These are phyloP conservation scores for Petroica traversi DNA, from an alignment of 2,113 vertebrate genomes.

Conservation along the genomic window DNA sequence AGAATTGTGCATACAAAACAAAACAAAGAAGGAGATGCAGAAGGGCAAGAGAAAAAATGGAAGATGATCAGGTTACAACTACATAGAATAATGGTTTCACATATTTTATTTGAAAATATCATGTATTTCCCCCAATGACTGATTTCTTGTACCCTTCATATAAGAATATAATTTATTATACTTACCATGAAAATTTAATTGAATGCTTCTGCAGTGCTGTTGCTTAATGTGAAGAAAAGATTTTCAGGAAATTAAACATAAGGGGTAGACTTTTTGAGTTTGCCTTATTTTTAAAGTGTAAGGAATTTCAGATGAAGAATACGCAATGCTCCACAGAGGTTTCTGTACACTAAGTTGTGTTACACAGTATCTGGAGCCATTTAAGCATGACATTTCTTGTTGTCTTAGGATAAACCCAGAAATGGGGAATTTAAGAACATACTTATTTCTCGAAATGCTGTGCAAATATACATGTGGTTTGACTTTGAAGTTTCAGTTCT, in stretches of 20 bases:
- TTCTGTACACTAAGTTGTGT: neutral
- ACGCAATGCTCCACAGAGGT: neutral
- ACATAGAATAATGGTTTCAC: neutral
- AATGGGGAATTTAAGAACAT: neutral
- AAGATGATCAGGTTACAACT: neutral
- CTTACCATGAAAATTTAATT: neutral
- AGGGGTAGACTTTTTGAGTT: neutral
- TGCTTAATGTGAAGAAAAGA: neutral
- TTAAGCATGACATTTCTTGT: neutral
- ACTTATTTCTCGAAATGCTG: neutral
- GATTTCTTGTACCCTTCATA: neutral
- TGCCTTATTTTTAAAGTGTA: neutral
- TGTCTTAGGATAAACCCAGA: neutral
- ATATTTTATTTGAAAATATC: neutral
- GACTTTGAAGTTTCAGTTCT: neutral
- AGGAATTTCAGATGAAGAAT: neutral
- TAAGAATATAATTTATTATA: neutral
- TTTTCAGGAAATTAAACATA: neutral
- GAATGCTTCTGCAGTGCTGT: neutral
- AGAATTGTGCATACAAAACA: neutral
- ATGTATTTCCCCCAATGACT: neutral
- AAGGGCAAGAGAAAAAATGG: neutral
- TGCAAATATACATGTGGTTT: neutral
- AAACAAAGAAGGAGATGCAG: neutral
- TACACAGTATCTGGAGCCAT: neutral